These are phyloP conservation scores for Cabera pusaria DNA, from an alignment of 2,888 invertebrate genomes.

Conservation along the genomic window DNA sequence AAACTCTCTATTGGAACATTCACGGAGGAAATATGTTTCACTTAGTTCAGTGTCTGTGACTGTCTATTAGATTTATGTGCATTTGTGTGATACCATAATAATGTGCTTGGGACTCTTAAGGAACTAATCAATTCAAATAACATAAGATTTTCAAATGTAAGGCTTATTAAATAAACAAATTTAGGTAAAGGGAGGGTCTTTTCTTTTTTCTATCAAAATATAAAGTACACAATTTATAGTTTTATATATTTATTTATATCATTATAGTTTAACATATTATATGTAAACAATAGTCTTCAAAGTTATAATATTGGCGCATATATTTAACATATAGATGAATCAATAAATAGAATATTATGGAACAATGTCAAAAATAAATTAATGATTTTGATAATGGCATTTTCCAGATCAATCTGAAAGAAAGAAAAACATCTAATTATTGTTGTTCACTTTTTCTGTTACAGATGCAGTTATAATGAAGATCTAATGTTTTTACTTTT, in stretches of 20 bases:
- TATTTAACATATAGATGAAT: constrained; percentile 38
- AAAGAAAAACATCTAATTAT: constrained; percentile 63
- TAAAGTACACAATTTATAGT: constrained; percentile 33
- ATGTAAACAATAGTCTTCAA: constrained; percentile 28
- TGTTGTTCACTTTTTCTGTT: constrained; percentile 77
- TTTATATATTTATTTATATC: constrained; percentile 47
- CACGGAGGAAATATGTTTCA: constrained; percentile 86
- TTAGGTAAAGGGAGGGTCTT: constrained; percentile 64
- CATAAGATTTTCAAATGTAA: constrained; percentile 44
- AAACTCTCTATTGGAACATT: constrained; percentile 84
- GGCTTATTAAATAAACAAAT: constrained; percentile 63
- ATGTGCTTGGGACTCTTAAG: constrained; percentile 52
- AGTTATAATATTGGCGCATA: constrained; percentile 35
- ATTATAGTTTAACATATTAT: constrained; percentile 39
- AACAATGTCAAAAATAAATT: constrained; percentile 36
- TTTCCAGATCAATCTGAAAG: constrained; percentile 69
- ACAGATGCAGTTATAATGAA: constrained; percentile 68
- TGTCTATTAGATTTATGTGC: constrained; percentile 35
- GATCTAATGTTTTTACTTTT: constrained; percentile 66
- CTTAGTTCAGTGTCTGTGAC: constrained; percentile 69
- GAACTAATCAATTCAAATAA: constrained; percentile 22
- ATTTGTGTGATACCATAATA: constrained; percentile 49
- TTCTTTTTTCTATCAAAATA: constrained; percentile 61
- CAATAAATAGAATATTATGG: constrained; percentile 17
- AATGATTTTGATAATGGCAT: constrained; percentile 40